phyloP scores from a whole-genome alignment of 2,888 invertebrate species.

The Mythimna impura region DNA sequence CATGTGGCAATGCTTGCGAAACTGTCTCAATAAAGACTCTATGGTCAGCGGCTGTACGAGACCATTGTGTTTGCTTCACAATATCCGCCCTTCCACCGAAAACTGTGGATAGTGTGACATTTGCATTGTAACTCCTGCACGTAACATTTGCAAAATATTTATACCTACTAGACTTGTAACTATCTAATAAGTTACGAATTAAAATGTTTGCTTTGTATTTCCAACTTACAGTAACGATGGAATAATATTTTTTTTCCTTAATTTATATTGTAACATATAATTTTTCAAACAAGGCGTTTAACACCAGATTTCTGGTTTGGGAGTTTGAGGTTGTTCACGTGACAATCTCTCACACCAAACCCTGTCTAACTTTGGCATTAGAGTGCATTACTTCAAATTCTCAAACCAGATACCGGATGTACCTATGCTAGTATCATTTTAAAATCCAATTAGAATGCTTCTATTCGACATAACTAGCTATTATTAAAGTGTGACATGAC shows the following conservation, averaged over 20 bases:
- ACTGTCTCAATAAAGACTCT: conserved; percentile 74
- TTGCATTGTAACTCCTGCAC: conserved; percentile 2
- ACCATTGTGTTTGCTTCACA: conserved; percentile 71
- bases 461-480: not conserved
- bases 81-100: conserved; percentile 49
- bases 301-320: not conserved
- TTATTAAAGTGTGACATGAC: conserved; percentile 25
- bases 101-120: conserved; percentile 24
- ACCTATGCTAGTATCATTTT: not conserved
- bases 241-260: not conserved
- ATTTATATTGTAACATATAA: not conserved
- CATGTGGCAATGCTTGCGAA: conserved; percentile 76
- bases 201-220: conserved; percentile 4
- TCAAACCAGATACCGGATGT: not conserved
- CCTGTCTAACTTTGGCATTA: not conserved
- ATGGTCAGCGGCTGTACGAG: conserved; percentile 76
- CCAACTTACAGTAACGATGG: conserved; percentile 1
- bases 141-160: conserved; percentile 22
- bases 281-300: not conserved
- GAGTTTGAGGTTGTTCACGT: not conserved
- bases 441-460: conserved; percentile 2
- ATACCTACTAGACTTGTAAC: not conserved
- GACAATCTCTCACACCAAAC: not conserved
- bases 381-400: not conserved
- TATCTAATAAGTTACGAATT: not conserved